phyloP scores from a whole-genome alignment of 2,113 vertebrate species.

The Toxotes chatareus region DNA sequence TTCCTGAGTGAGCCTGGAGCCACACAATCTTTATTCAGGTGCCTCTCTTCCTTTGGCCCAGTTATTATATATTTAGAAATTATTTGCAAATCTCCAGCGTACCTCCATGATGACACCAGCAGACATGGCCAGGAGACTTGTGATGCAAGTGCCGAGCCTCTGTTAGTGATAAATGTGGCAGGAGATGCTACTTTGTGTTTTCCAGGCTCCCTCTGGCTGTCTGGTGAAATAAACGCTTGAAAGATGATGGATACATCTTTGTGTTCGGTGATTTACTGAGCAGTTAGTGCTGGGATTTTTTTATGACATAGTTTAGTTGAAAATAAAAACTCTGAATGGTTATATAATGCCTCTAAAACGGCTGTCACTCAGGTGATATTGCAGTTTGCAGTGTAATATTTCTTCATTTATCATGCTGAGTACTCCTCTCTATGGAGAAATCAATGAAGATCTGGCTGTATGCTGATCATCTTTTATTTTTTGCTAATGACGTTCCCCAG shows the following conservation, averaged over 20 bases:
- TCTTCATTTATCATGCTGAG: slow-evolving; percentile 56
- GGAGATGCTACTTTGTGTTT: slow-evolving; percentile 28
- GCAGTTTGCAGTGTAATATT: slow-evolving; percentile 47
- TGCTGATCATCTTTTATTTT: slow-evolving; percentile 61
- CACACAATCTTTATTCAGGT: slow-evolving; percentile 27
- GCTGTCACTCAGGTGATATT: slow-evolving; percentile 46
- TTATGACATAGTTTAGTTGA: slow-evolving; percentile 62
- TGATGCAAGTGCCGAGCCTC: neutral
- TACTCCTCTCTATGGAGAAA: slow-evolving; percentile 41
- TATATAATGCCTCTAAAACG: slow-evolving; percentile 53
- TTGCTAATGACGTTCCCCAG: slow-evolving; percentile 39
- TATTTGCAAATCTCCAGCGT: slow-evolving; percentile 58
- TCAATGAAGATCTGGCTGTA: slow-evolving; percentile 50
- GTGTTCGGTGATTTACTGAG: slow-evolving; percentile 50
- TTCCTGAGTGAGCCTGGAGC: slow-evolving; percentile 16
- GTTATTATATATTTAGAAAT: slow-evolving; percentile 49
- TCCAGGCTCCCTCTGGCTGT: slow-evolving; percentile 7
- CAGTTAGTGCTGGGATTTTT: slow-evolving; percentile 51
- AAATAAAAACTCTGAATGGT: slow-evolving; percentile 65
- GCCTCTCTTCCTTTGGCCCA: slow-evolving; percentile 26
- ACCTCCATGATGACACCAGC: neutral
- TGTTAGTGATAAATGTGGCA: slow-evolving; percentile 46
- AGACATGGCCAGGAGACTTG: slow-evolving; percentile 1
- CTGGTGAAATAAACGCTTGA: slow-evolving; percentile 35
- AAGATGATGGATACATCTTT: slow-evolving; percentile 62